Percentiles rank a stretch among this genome's conserved stretches.
Evolutionary conservation across 2,888 invertebrate species (phyloP).

Genomic region (Drepanosiphum platanoidis): DNA sequence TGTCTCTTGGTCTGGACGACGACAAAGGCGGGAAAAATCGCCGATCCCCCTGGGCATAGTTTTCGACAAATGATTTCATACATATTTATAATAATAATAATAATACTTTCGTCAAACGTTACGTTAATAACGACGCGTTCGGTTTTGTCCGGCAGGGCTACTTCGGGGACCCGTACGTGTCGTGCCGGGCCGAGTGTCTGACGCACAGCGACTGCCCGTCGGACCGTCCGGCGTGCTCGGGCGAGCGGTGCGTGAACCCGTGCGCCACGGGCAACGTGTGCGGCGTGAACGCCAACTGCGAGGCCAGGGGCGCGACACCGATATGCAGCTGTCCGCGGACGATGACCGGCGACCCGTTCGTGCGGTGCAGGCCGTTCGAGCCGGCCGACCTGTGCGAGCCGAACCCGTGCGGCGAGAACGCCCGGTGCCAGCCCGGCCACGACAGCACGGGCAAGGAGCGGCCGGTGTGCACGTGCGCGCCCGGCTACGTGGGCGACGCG

Average conservation of each 20-base stretch:
- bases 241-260: slow-evolving; percentile 84
- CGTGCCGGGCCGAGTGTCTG: slow-evolving; percentile 84
- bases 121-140: background rate
- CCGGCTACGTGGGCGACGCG: slow-evolving; percentile 84
- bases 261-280: slow-evolving; percentile 80
- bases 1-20: no score
- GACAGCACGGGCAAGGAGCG: slow-evolving; percentile 83
- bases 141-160: slow-evolving; percentile 73
- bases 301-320: slow-evolving; percentile 78
- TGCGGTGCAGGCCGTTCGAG: slow-evolving; percentile 82
- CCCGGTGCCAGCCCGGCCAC: slow-evolving; percentile 83
- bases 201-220: slow-evolving; percentile 82
- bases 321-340: slow-evolving; percentile 87
- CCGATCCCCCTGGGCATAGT: no score
- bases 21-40: no score
- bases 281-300: slow-evolving; percentile 82
- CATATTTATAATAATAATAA: no score
- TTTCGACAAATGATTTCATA: no score
- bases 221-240: slow-evolving; percentile 81
- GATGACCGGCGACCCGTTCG: slow-evolving; percentile 88
- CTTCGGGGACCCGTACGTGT: slow-evolving; percentile 79
- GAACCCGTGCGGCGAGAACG: slow-evolving; percentile 85
- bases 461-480: slow-evolving; percentile 85
- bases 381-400: slow-evolving; percentile 84
- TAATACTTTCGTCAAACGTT: no score